Evolutionary conservation across 2,113 vertebrate genomes (phyloP), one percentile per base, ranked within the genome.

Genomic region (Vimba vimba): DNA sequence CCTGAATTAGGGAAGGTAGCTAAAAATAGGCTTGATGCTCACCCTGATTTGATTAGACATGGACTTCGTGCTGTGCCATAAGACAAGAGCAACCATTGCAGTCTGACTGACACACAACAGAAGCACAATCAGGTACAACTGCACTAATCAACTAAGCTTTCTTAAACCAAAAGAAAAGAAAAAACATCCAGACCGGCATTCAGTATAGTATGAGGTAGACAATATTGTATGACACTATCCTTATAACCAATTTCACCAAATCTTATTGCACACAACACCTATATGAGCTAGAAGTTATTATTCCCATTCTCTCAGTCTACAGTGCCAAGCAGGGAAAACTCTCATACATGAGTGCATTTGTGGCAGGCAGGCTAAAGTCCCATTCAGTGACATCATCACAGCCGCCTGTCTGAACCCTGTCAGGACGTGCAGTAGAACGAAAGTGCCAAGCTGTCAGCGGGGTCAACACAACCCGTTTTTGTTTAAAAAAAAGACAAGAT

Each of bases 31-130:
- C 43, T 33, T 55, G 39, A 62, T 62, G 62, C 17, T 36, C 47
- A 59, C 10, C 36, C 86, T 52, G 60, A 74, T 66, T 64, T 86
- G 84, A 88, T 88, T 86, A 88, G 55, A 62, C 45, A 39, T 43
- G 68, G 71, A 80, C 74, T 27, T 57, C 25, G 73, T 60, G 64
- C 59, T 17, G 74, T 74, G 74, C 55, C 50, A 52, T 4, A 5
- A 17, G 17, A 52, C 10, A 74, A 27, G 36, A 60, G 6, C 11
- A 25, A 25, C 36, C 4, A 43, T 8, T 64, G 21, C 33, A 80
- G 69, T 71, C 78, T 64, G 87, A 79, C 62, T 77, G 57, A 83
- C 73, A 30, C 25, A 23, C 13, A 19, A 60, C 12, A 23, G 39
- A 60, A 33, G 59, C 52, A 45, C 82, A 85, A 81, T 85, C 76